Conservation (phyloP, 2,113 vertebrate genomes). For the Paradisaea rubra region DNA sequence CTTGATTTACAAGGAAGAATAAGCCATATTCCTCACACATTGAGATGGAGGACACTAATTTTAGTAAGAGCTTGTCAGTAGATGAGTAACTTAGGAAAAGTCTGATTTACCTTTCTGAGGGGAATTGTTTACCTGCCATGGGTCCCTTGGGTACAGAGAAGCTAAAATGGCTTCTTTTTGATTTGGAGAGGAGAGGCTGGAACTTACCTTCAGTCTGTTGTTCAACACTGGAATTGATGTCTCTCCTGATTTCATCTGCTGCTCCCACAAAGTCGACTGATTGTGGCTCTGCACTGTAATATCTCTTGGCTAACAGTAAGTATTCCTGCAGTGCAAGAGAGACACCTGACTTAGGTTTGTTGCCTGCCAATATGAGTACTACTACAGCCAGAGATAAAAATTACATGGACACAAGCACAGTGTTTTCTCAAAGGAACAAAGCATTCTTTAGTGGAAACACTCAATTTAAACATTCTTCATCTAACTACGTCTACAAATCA, state of each 20-base stretch:
- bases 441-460: neutral
- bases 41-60: neutral
- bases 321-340: slow-evolving; percentile 63
- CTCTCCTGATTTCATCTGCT: slow-evolving; percentile 48
- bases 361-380: neutral
- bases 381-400: neutral
- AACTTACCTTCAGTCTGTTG: slow-evolving; percentile 64
- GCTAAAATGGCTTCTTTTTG: neutral
- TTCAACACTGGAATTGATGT: slow-evolving; percentile 66
- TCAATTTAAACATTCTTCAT: neutral
- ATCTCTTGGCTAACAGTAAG: slow-evolving; percentile 44
- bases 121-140: neutral
- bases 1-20: neutral
- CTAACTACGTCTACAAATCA: neutral
- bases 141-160: neutral
- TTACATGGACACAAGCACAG: neutral
- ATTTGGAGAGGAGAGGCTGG: neutral
- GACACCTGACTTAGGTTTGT: neutral
- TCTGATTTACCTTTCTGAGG: neutral
- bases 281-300: slow-evolving; percentile 52
- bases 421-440: neutral
- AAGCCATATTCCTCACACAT: neutral
- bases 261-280: slow-evolving; percentile 58
- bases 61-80: neutral
- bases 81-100: neutral